phyloP scores from a whole-genome alignment of 2,888 invertebrate genomes.

The Drosophila hawaiiensis region DNA sequence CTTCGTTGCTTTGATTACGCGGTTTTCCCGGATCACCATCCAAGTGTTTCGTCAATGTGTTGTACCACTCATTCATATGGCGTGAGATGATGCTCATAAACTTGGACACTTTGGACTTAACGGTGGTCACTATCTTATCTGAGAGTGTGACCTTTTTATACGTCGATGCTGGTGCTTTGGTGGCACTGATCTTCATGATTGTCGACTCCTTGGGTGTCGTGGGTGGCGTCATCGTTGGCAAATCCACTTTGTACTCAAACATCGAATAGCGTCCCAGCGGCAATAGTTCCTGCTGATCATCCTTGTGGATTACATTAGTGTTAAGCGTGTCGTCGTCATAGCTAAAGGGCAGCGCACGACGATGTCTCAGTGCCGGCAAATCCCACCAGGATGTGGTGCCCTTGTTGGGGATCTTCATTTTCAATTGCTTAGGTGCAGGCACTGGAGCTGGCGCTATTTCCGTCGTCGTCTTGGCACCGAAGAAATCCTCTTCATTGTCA shows the following conservation, averaged over 20 bases:
- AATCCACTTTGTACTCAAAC: slow-evolving; percentile 62
- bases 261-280: slow-evolving; percentile 50
- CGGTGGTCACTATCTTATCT: slow-evolving; percentile 64
- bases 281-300: slow-evolving; percentile 58
- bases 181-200: slow-evolving; percentile 55
- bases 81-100: slow-evolving; percentile 78
- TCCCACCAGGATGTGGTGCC: slow-evolving; percentile 78
- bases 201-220: slow-evolving; percentile 32
- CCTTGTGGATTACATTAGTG: slow-evolving; percentile 75
- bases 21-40: slow-evolving; percentile 26
- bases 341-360: slow-evolving; percentile 47
- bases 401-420: slow-evolving; percentile 38
- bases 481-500: slow-evolving; percentile 51
- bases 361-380: slow-evolving; percentile 53
- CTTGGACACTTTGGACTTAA: slow-evolving; percentile 75
- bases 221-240: slow-evolving; percentile 19
- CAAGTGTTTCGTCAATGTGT: slow-evolving; percentile 70
- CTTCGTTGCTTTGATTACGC: neutral
- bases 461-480: slow-evolving; percentile 46
- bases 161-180: neutral
- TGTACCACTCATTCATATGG: slow-evolving; percentile 83
- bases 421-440: slow-evolving; percentile 25
- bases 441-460: neutral
- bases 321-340: slow-evolving; percentile 47
- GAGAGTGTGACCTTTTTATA: slow-evolving; percentile 36